These are phyloP conservation scores for Oopsacas minuta DNA, from an alignment of 37 sponge, comb jelly and placozoan genomes.

Conservation along the genomic window DNA sequence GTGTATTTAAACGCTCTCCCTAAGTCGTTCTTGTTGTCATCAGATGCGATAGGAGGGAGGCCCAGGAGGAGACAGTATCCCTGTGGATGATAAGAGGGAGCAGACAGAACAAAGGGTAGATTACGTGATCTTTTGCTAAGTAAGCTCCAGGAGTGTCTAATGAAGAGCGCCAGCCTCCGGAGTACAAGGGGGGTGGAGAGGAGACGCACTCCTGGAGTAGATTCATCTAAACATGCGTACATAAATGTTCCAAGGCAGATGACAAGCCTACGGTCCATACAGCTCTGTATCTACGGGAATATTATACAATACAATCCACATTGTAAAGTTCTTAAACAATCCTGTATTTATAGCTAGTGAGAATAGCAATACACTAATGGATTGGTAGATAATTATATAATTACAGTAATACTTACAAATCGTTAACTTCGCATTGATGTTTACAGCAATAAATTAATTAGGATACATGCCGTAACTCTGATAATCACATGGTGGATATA, in stretches of 20 bases:
- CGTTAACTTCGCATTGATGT: too few species aligned
- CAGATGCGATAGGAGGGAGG: neutral
- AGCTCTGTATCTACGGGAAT: neutral
- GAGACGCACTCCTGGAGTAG: neutral
- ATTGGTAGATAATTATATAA: too few species aligned
- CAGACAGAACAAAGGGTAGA: neutral
- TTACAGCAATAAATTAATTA: too few species aligned
- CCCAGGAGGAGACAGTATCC: constrained; percentile 1
- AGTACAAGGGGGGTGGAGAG: neutral
- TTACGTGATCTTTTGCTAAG: neutral
- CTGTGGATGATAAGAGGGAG: neutral
- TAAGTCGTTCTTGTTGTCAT: neutral
- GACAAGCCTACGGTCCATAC: neutral
- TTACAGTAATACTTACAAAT: too few species aligned
- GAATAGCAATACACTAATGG: neutral
- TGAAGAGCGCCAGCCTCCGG: constrained; percentile 10
- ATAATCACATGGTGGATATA: too few species aligned
- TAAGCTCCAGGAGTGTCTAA: neutral
- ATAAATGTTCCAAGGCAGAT: neutral
- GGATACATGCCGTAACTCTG: too few species aligned
- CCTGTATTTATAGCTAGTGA: too few species aligned
- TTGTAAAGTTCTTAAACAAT: too few species aligned
- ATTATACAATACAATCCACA: neutral
- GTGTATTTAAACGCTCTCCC: neutral
- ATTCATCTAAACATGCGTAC: constrained; percentile 1